phyloP scores from a whole-genome alignment of 2,888 invertebrate genomes.

The Meghimatium bilineatum region DNA sequence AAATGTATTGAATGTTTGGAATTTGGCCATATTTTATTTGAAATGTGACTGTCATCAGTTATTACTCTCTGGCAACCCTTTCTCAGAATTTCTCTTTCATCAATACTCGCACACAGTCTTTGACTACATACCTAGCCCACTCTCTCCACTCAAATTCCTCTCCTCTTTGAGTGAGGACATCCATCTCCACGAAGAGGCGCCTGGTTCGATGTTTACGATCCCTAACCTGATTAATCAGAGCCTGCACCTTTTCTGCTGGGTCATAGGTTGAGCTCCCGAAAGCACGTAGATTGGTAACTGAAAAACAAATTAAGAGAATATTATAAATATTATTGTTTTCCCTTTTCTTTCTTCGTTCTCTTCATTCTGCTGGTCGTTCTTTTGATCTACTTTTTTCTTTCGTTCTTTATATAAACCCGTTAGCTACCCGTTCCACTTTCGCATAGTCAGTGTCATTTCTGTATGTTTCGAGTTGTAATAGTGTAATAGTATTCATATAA shows the following conservation, averaged over 20 bases:
- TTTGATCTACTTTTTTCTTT: neutral
- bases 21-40: too few species aligned
- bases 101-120: too few species aligned
- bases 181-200: conserved; percentile 98
- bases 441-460: too few species aligned
- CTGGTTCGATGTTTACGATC: conserved; percentile 84
- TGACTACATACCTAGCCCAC: conserved; percentile 86
- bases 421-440: too few species aligned
- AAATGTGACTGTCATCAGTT: too few species aligned
- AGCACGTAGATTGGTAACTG: conserved; percentile 39
- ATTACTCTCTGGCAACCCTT: too few species aligned
- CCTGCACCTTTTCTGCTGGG: conserved; percentile 96
- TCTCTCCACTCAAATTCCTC: conserved; percentile 93
- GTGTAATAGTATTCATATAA: too few species aligned
- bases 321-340: neutral
- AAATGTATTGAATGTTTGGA: too few species aligned
- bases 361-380: too few species aligned
- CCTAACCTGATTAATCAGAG: conserved; percentile 83
- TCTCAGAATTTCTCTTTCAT: too few species aligned
- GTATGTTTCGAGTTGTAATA: too few species aligned
- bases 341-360: neutral
- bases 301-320: neutral
- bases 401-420: too few species aligned
- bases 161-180: conserved; percentile 86
- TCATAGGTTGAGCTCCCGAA: conserved; percentile 58